A percentile compares a stretch with the other conserved stretches of the same genome.
Conservation (phyloP, 1,140 invertebrate species). For the Papilio aristodemus region DNA sequence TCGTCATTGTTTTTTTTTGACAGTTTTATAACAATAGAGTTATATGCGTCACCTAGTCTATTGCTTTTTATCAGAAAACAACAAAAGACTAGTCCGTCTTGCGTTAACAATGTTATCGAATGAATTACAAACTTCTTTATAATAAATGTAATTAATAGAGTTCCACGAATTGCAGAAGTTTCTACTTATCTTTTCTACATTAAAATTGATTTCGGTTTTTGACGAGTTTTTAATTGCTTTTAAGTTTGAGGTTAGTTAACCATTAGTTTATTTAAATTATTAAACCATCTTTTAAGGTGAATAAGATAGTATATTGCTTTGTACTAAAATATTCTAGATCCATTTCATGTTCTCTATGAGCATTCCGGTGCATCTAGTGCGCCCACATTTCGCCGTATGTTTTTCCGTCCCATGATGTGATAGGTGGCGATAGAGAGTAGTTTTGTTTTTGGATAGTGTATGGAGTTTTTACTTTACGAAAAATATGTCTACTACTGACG, state of each 20-base stretch:
- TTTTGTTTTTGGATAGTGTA: too few relatives aligned
- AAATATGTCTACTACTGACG: not conserved
- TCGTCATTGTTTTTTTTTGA: not conserved
- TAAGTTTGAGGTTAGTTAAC: not conserved
- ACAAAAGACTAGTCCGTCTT: not conserved
- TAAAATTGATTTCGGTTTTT: too few relatives aligned
- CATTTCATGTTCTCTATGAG: too few relatives aligned
- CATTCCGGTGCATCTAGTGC: too few relatives aligned
- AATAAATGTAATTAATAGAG: conserved; percentile 7
- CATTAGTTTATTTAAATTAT: not conserved
- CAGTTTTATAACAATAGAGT: not conserved
- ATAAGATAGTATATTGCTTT: too few relatives aligned
- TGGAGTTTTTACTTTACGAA: not conserved
- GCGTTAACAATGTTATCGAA: conserved; percentile 1
- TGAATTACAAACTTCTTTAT: not conserved
- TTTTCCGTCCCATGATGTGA: too few relatives aligned
- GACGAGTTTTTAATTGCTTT: not conserved
- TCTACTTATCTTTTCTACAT: not conserved
- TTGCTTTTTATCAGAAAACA: not conserved
- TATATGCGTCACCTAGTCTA: not conserved
- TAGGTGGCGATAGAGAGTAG: too few relatives aligned
- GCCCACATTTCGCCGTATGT: too few relatives aligned
- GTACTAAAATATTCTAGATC: too few relatives aligned
- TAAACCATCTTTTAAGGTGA: too few relatives aligned
- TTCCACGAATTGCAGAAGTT: not conserved